Evolutionary conservation across 2,888 invertebrate species (phyloP).

Genomic region (Tupiocoris notatus): DNA sequence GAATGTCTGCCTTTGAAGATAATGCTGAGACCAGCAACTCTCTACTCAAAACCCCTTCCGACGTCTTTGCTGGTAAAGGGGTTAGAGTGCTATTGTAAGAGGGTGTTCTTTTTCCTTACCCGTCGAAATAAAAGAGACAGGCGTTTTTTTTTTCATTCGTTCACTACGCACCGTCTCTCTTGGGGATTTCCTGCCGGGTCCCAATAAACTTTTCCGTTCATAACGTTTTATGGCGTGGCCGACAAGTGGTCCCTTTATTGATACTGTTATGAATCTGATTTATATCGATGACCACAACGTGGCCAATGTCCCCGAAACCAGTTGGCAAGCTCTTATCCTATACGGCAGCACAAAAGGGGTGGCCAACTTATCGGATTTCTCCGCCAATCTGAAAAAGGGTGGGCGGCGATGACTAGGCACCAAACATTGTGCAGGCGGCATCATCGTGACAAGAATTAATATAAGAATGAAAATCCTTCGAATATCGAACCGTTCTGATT

Average conservation of each 20-base stretch:
- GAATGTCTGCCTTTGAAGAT: constrained; percentile 35
- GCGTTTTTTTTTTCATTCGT: background rate
- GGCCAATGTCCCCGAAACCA: background rate
- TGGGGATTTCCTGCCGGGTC: background rate
- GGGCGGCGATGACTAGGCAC: background rate
- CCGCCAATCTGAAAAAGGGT: background rate
- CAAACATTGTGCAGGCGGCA: too few species aligned
- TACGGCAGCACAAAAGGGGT: background rate
- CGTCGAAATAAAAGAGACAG: constrained; percentile 25
- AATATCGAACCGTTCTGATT: too few species aligned
- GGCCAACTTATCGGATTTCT: background rate
- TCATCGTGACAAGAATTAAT: too few species aligned
- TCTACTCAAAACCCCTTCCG: background rate
- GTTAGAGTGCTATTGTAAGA: constrained; percentile 32
- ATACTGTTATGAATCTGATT: constrained; percentile 42
- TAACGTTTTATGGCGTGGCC: constrained; percentile 37
- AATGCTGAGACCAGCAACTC: constrained; percentile 37
- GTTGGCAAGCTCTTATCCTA: constrained; percentile 2
- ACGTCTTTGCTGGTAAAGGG: constrained; percentile 19
- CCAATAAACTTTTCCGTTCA: constrained; percentile 37
- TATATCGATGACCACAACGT: constrained; percentile 29
- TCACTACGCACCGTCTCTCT: background rate
- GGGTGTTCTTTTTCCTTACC: constrained; percentile 14
- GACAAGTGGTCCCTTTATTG: constrained; percentile 40
- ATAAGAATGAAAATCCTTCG: too few species aligned